Evolutionary conservation across 2,888 invertebrate species (phyloP), one percentile per base, ranked within the genome.

Genomic region (Actias luna): DNA sequence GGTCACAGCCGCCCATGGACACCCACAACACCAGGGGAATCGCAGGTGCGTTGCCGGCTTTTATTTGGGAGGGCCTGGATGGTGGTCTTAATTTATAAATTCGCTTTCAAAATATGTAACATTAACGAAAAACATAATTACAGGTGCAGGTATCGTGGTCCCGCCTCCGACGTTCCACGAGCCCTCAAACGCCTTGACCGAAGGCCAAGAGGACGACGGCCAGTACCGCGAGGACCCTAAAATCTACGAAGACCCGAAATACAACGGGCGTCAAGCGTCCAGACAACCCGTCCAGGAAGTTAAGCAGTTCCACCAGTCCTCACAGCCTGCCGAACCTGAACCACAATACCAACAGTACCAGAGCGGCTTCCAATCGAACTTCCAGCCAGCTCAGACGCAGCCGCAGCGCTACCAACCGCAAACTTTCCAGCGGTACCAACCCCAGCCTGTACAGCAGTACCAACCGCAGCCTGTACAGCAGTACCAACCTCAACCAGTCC

Each of bases 171-270:
- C 96, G 0, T 77, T 95, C 25, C 93, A 93, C 79, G 93, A 93
- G 66, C 88, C 89, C 0, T 82, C 88, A 42, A 93, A 94, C 77
- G 89, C 93, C 0, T 79, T 93, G 36, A 93, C 93, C 8, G 94
- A 94, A 50, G 94, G 94, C 67, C 95, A 96, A 78, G 94, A 96
- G 76, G 97, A 97, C 77, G 97, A 97, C 78, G 97, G 97, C 0
- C 97, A 97, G 76, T 97, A 97, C 85, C 93, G 96, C 58, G 97
- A 97, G 80, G 97, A 97, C 82, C 97, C 97, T 0, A 94, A 94
- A 66, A 93, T 96, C 65, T 97, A 97, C 88, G 95, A 96, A 83
- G 95, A 95, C 77, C 94, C 95, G 10, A 94, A 94, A 69, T 95
- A 93, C 87, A 95, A 84, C 83, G 87, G 79, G 75, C 83, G 74